Evolutionary conservation across 2,797 vertebrate species (phyloP).

Genomic region (Bovichtus diacanthus): DNA sequence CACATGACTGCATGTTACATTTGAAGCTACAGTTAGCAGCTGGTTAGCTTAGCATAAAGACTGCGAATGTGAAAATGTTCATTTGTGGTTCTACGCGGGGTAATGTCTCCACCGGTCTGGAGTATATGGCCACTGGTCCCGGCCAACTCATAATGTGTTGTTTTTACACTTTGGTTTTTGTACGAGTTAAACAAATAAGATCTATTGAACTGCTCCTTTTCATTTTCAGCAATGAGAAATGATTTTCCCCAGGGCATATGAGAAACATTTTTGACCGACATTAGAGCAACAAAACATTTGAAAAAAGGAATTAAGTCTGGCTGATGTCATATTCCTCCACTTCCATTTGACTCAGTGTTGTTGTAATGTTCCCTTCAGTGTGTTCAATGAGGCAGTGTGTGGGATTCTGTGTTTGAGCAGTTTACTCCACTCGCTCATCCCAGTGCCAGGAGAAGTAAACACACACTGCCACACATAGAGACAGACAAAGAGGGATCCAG

Average conservation of each 20-base stretch:
- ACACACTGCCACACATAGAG: conserved; percentile 25
- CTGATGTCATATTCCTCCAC: conserved; percentile 12
- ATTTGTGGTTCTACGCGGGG: background rate
- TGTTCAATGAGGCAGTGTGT: conserved; percentile 6
- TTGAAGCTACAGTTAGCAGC: background rate
- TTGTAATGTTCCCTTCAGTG: background rate
- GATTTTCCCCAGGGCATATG: background rate
- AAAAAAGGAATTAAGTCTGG: background rate
- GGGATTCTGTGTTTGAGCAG: conserved; percentile 12
- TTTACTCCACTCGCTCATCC: background rate
- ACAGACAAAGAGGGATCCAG: conserved; percentile 9
- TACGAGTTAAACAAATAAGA: too few relatives aligned
- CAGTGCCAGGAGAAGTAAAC: conserved; percentile 39
- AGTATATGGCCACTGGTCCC: background rate
- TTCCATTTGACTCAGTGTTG: conserved; percentile 25
- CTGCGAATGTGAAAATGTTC: background rate
- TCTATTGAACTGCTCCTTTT: background rate
- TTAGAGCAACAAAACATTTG: background rate
- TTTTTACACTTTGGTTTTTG: background rate
- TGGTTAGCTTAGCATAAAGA: background rate
- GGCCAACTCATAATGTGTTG: background rate
- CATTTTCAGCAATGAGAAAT: background rate
- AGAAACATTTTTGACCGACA: background rate
- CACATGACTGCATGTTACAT: background rate
- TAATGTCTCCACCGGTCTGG: too few relatives aligned